Conservation (phyloP, 2,797 vertebrate genomes). For the Aythya fuligula region DNA sequence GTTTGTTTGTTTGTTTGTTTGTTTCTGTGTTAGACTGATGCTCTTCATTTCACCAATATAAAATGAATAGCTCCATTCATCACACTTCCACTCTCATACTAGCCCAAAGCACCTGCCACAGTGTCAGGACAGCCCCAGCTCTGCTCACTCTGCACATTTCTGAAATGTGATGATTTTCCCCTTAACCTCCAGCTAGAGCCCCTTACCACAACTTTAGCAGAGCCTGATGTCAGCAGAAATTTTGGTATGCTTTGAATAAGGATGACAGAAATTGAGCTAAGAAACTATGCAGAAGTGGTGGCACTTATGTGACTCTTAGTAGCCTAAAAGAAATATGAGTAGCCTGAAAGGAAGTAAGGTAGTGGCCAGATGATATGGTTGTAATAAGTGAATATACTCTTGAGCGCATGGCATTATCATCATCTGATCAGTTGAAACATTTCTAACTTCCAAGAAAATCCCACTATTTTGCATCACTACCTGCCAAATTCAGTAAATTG, state of each 20-base stretch:
- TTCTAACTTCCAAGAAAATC: neutral
- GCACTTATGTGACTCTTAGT: neutral
- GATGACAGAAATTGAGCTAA: neutral
- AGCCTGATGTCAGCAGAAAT: neutral
- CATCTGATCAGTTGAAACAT: neutral
- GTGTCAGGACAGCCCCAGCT: neutral
- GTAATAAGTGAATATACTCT: neutral
- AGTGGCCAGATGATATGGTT: neutral
- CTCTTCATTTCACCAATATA: neutral
- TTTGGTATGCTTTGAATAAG: neutral
- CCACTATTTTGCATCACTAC: neutral
- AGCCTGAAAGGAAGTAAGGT: neutral
- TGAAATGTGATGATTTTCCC: neutral
- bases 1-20: rapidly evolving
- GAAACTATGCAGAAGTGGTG: neutral
- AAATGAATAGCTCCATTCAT: neutral
- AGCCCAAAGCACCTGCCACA: neutral
- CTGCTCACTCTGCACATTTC: neutral
- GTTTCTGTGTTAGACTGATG: neutral
- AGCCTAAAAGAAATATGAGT: neutral
- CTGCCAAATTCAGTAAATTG: neutral
- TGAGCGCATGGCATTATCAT: neutral
- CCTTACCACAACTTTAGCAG: neutral
- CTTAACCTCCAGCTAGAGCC: neutral
- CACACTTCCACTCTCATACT: neutral